phyloP scores from a whole-genome alignment of 2,888 invertebrate genomes.

The Agrotis puta region DNA sequence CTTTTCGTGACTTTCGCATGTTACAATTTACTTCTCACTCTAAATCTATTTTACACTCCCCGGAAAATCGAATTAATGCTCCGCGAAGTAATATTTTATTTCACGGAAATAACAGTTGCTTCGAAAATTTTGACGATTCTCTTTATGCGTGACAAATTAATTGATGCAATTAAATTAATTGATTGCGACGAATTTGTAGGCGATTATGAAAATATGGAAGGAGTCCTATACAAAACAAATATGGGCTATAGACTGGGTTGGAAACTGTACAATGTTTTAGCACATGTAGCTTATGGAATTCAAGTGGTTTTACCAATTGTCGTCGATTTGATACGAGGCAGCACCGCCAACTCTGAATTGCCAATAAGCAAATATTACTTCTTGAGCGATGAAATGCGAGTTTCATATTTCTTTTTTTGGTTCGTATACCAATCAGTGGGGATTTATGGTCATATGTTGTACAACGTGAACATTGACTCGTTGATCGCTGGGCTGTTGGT shows the following conservation, averaged over 20 bases:
- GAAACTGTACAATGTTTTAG: slow-evolving; percentile 67
- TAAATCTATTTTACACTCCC: slow-evolving; percentile 80
- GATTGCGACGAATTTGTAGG: slow-evolving; percentile 76
- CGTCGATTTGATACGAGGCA: slow-evolving; percentile 69
- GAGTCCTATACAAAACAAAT: slow-evolving; percentile 69
- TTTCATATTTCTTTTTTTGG: slow-evolving; percentile 73
- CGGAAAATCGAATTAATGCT: slow-evolving; percentile 77
- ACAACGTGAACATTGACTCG: slow-evolving; percentile 79
- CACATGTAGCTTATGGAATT: slow-evolving; percentile 70
- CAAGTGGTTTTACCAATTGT: slow-evolving; percentile 74
- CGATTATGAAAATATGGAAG: slow-evolving; percentile 68
- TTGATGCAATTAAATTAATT: slow-evolving; percentile 75
- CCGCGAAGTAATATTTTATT: slow-evolving; percentile 80
- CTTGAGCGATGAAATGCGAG: slow-evolving; percentile 73
- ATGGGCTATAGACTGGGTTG: slow-evolving; percentile 70
- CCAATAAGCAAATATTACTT: slow-evolving; percentile 85
- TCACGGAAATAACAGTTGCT: slow-evolving; percentile 75
- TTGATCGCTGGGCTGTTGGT: slow-evolving; percentile 79
- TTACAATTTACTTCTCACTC: slow-evolving; percentile 77
- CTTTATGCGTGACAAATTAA: slow-evolving; percentile 73
- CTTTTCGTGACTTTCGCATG: slow-evolving; percentile 70
- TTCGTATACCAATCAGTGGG: slow-evolving; percentile 80
- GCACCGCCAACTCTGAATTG: slow-evolving; percentile 70
- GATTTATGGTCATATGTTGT: slow-evolving; percentile 82
- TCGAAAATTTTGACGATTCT: slow-evolving; percentile 80